phyloP scores from a whole-genome alignment of 1,140 invertebrate species.

The Drosophila parabipectinata region DNA sequence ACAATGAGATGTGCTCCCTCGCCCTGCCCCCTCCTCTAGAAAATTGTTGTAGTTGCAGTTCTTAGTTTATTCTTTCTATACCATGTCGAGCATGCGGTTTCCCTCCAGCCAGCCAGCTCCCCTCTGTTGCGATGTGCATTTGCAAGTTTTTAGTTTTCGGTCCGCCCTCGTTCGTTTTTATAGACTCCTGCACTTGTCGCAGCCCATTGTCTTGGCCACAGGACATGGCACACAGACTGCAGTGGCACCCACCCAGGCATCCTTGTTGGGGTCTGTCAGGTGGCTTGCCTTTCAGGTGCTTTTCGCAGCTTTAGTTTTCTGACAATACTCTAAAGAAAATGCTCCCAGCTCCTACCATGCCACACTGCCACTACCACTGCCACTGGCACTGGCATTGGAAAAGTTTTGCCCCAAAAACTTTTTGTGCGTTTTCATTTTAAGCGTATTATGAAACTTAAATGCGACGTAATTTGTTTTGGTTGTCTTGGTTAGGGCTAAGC shows the following conservation, averaged over 20 bases:
- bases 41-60: conserved; percentile 57
- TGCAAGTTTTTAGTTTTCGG: conserved; percentile 67
- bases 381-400: neutral
- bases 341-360: conserved; percentile 2
- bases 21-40: neutral
- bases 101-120: conserved; percentile 1
- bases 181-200: conserved; percentile 75
- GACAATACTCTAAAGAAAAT: conserved; percentile 67
- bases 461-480: conserved; percentile 78
- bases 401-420: conserved; percentile 30
- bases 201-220: conserved; percentile 73
- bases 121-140: conserved; percentile 50
- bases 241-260: neutral
- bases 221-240: conserved; percentile 3
- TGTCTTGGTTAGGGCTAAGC: conserved; percentile 58
- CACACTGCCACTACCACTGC: neutral
- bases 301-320: conserved; percentile 62
- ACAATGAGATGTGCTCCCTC: conserved; percentile 59
- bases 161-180: conserved; percentile 55
- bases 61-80: conserved; percentile 61
- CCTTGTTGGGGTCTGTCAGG: conserved; percentile 40
- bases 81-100: conserved; percentile 65
- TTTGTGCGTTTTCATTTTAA: conserved; percentile 70
- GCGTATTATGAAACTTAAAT: conserved; percentile 80
- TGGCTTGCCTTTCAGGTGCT: conserved; percentile 65